phyloP scores from a whole-genome alignment of 2,888 invertebrate species.

The Tenthredo notha region DNA sequence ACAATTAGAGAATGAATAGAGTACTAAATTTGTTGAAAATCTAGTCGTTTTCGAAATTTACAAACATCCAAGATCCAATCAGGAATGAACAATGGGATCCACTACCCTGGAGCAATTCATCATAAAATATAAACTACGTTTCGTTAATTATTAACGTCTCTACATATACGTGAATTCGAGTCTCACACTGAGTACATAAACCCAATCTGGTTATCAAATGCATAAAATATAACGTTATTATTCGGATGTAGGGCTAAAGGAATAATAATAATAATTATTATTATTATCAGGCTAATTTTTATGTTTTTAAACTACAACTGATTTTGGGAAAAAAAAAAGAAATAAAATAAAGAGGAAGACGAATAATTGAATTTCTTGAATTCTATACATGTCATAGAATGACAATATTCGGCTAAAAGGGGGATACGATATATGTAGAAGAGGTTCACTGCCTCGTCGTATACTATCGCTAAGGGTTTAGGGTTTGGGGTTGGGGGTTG shows the following conservation, averaged over 20 bases:
- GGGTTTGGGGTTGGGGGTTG: background rate
- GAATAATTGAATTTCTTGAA: background rate
- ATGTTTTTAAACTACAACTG: no score
- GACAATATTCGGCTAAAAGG: background rate
- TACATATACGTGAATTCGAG: background rate
- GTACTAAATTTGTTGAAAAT: no score
- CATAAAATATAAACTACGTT: background rate
- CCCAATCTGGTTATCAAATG: background rate
- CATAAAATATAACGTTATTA: background rate
- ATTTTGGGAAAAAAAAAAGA: background rate
- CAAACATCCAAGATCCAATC: conserved; percentile 25
- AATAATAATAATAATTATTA: no score
- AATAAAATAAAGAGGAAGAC: background rate
- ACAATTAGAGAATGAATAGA: no score
- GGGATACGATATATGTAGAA: background rate
- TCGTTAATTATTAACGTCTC: background rate
- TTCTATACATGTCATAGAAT: background rate
- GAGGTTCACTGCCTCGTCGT: background rate
- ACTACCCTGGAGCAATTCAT: conserved; percentile 8
- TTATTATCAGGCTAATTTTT: background rate
- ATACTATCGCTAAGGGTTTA: background rate
- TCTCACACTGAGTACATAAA: background rate
- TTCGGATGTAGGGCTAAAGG: no score
- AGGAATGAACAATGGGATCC: background rate
- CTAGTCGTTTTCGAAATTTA: background rate